Percentiles rank a stretch among this genome's conserved stretches.
Conservation (phyloP, 30 jellyfish, hydroid and myxozoan genomes). For the Pseudorhiza aurosa region DNA sequence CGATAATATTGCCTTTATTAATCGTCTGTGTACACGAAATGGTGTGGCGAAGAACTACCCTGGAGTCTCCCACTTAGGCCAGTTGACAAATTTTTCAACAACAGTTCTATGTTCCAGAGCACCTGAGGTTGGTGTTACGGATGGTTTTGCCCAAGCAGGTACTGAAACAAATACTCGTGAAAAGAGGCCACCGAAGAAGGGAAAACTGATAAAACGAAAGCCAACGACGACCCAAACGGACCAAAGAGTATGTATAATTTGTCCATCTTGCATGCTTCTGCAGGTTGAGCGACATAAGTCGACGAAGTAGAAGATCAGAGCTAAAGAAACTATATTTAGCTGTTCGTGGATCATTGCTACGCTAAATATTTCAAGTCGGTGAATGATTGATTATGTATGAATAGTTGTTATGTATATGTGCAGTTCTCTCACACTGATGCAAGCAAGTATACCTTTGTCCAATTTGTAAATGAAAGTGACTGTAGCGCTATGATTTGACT, state of each 20-base stretch:
- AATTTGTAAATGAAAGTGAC: too few species aligned
- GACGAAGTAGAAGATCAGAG: too few species aligned
- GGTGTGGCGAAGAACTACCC: background rate
- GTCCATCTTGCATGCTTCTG: too few species aligned
- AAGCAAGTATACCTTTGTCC: too few species aligned
- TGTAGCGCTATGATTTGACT: too few species aligned
- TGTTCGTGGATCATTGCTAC: too few species aligned
- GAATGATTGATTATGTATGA: too few species aligned
- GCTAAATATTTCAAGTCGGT: too few species aligned
- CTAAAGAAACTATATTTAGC: too few species aligned
- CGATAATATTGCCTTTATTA: background rate
- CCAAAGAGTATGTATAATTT: constrained; percentile 73
- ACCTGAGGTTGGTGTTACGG: background rate
- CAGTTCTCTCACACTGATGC: too few species aligned
- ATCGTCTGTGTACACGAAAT: background rate
- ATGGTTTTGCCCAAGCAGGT: background rate
- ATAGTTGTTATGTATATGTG: too few species aligned
- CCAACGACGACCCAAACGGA: constrained; percentile 63
- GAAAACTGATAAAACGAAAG: constrained; percentile 48
- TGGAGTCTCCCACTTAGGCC: background rate
- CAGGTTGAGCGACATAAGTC: too few species aligned
- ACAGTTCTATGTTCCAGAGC: background rate
- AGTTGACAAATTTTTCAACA: background rate
- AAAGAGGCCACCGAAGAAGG: constrained; percentile 30
- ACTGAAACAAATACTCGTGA: background rate